These are phyloP conservation scores for Diogma glabrata DNA, from an alignment of 2,888 invertebrate species.

Conservation along the genomic window DNA sequence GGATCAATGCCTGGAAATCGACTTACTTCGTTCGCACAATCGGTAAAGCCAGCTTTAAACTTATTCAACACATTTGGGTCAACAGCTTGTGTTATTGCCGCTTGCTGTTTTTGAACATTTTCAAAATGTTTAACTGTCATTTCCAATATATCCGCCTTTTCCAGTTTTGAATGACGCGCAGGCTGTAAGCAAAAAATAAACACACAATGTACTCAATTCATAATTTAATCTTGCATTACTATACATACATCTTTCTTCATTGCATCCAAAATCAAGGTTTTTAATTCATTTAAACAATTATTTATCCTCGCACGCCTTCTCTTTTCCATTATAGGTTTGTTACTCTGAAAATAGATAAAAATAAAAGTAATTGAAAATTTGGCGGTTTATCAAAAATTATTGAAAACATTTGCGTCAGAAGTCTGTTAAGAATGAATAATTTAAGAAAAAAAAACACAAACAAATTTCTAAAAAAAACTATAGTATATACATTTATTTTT, in stretches of 20 bases:
- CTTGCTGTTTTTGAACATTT: conserved; percentile 76
- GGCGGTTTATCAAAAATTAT: no score
- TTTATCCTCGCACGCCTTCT: conserved; percentile 80
- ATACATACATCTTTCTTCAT: conserved; percentile 82
- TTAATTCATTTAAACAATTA: conserved; percentile 76
- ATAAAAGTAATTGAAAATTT: conserved; percentile 15
- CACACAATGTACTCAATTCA: background rate
- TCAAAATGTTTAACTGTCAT: conserved; percentile 90
- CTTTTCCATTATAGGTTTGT: conserved; percentile 91
- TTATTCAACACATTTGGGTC: conserved; percentile 76
- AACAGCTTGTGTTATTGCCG: conserved; percentile 67
- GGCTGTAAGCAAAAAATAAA: conserved; percentile 50
- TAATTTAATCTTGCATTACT: background rate
- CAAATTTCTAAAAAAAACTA: no score
- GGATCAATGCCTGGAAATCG: conserved; percentile 64
- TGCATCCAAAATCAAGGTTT: conserved; percentile 71
- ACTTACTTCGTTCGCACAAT: conserved; percentile 76
- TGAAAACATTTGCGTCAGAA: no score
- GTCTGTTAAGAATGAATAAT: no score
- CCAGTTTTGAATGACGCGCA: conserved; percentile 83
- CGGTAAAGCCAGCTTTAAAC: conserved; percentile 78
- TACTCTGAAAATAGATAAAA: conserved; percentile 52
- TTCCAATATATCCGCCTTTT: conserved; percentile 92
- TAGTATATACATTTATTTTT: no score
- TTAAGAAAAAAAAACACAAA: no score